Base-by-base conservation (phyloP, 2,797 vertebrate genomes). In the Lycodopsis pacificus region DNA sequence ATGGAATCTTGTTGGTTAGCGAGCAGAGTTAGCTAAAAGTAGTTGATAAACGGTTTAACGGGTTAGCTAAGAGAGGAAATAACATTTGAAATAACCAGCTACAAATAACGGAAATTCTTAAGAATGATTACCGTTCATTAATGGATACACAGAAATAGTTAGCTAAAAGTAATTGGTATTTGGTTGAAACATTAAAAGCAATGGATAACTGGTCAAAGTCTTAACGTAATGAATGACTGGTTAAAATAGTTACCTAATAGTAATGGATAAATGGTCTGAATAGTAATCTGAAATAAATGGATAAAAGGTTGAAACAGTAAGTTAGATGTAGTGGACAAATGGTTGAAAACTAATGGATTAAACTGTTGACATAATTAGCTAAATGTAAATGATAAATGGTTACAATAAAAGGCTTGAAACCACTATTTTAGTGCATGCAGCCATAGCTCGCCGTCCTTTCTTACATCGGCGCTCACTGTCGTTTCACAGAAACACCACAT, bases 401-500 rank as follows among this genome's bases (percentile, higher is more conserved):
- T 0, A 36, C 7, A 42, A 9, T 25, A 32, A 54, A 62, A 71
- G 2, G 4, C 30, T 42, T 4, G 6, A 19, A 70, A 64, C 5
- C 2, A 13, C 2, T 34, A 4, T 40, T 76, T 51, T 13, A 51
- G 20, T 32, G 56, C n/a, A 20, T 19, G 34, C 32, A 11, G 58
- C 56, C 36, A 2, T 20, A 42, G 32, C 53, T 65, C 2, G 0
- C 34, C 22, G 17, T 51, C 44, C 36, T 44, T 57, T 0, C 15
- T 27, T 30, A 38, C 63, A 72, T 53, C 27, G 42, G 69, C 61
- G 54, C 62, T 86, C 70, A 62, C 75, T 78, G 51, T 56, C 44
- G 42, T 85, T 88, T 84, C 69, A 76, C 73, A 87, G 81, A 86
- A 63, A 82, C 66, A 69, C 65, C 74, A 59, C 57, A 53, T 53